Evolutionary conservation across 2,888 invertebrate species (phyloP).

Genomic region (Stomorhina lunata): DNA sequence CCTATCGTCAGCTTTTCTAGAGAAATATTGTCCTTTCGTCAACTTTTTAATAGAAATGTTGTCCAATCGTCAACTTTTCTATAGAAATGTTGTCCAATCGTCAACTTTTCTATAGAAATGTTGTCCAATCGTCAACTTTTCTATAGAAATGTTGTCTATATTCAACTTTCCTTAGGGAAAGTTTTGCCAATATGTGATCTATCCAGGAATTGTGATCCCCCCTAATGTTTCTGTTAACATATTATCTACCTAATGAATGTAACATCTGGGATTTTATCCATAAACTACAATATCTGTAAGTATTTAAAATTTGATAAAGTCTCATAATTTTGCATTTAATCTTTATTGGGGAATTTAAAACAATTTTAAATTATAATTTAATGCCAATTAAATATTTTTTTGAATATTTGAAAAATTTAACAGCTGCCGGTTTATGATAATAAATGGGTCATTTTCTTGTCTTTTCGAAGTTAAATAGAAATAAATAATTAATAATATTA

Average conservation of each 20-base stretch:
- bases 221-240: slow-evolving; percentile 55
- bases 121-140: no score
- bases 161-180: no score
- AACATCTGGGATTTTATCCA: no score
- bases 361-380: neutral
- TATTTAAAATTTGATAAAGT: slow-evolving; percentile 21
- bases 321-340: neutral
- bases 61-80: no score
- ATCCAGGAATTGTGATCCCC: no score
- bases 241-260: slow-evolving; percentile 53
- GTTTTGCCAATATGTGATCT: no score
- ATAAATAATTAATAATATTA: slow-evolving; percentile 64
- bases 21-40: no score
- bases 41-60: no score
- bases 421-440: neutral
- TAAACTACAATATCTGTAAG: neutral
- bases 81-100: no score
- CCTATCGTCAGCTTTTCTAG: no score
- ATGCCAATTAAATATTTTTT: neutral
- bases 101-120: no score
- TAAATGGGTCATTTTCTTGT: slow-evolving; percentile 2
- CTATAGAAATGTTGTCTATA: no score
- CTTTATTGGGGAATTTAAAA: neutral
- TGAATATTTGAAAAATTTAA: neutral
- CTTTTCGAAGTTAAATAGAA: neutral